These are phyloP conservation scores for Sebastes baramenuke DNA, from an alignment of 2,797 vertebrate genomes.

Conservation along the genomic window DNA sequence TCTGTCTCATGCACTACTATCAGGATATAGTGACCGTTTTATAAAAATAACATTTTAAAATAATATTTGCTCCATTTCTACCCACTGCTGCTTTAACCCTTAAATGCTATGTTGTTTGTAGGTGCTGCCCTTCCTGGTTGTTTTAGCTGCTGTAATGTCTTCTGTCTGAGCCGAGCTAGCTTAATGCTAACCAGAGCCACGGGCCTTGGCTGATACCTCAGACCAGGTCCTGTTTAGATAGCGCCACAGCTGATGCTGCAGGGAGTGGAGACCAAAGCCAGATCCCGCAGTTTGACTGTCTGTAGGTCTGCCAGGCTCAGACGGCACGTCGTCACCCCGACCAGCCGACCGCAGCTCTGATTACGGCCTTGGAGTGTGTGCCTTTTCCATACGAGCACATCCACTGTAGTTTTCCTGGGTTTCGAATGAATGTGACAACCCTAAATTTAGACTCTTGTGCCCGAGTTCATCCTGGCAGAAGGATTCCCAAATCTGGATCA, in stretches of 20 bases:
- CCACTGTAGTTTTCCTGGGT: background rate
- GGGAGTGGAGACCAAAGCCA: constrained; percentile 42
- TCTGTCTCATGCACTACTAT: too few relatives aligned
- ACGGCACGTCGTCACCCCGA: constrained; percentile 55
- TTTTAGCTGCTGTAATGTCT: constrained; percentile 16
- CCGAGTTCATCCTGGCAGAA: constrained; percentile 28
- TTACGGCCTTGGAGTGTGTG: constrained; percentile 55
- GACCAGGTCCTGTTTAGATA: constrained; percentile 63
- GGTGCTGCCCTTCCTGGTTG: constrained; percentile 3
- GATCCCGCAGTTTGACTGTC: constrained; percentile 33
- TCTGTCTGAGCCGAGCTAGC: constrained; percentile 8
- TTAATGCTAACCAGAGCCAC: constrained; percentile 57
- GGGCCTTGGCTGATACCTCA: constrained; percentile 52
- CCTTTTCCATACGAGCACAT: background rate
- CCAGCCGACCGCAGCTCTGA: constrained; percentile 69
- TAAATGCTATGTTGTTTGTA: background rate
- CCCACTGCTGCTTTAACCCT: background rate
- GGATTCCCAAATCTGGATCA: constrained; percentile 47
- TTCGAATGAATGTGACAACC: constrained; percentile 10
- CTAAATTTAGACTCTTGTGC: constrained; percentile 38
- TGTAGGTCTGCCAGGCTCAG: constrained; percentile 53
- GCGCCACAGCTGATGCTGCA: constrained; percentile 30
- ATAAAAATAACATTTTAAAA: too few relatives aligned
- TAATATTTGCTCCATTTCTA: too few relatives aligned
- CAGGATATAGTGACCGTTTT: background rate